Base-by-base conservation (phyloP, 2,113 vertebrate genomes). In the Cyrtonyx montezumae region DNA sequence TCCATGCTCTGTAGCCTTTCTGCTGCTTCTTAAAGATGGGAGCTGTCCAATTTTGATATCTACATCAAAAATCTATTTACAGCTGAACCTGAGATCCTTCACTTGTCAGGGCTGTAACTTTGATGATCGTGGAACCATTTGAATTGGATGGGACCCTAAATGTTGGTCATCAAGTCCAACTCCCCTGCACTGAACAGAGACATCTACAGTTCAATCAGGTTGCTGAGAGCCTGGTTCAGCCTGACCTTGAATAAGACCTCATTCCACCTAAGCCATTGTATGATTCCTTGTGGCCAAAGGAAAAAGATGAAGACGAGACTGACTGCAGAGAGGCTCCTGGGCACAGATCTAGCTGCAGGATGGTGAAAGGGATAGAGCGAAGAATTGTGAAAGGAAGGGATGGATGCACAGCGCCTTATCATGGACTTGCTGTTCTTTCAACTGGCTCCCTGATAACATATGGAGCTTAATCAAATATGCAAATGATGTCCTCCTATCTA, bases 381-480 rank as follows among this genome's bases (percentile, higher is more conserved):
- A 91, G 79, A 51, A 74, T 11, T 5, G 49, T 30, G 73, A 69
- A 67, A 94, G 73, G 59, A 92, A 83, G 87, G 94, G 90, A 90
- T 11, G 89, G 92, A 91, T 91, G 84, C 87, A 78, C 63, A 32
- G 43, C 0, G 43, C 89, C 93, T 97, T 96, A 97, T 97, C 96
- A 79, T 83, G 61, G 84, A 75, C 91, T 87, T 11, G 84, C 93
- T 94, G 91, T 79, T 95, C 94, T 97, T 96, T 95, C 94, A 94
- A 91, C 92, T 71, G 87, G 81, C 87, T 92, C 88, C 70, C 94
- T 94, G 97, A 97, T 97, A 97, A 97, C 94, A 93, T 84, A 96
- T 68, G 94, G 95, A 96, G 94, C 95, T 97, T 97, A 96, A 97
- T 97, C 96, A 97, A 97, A 96, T 95, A 97, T 97, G 97, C 92